Base-by-base conservation (phyloP, 2,888 invertebrate species). In the Tenthredo amoena region DNA sequence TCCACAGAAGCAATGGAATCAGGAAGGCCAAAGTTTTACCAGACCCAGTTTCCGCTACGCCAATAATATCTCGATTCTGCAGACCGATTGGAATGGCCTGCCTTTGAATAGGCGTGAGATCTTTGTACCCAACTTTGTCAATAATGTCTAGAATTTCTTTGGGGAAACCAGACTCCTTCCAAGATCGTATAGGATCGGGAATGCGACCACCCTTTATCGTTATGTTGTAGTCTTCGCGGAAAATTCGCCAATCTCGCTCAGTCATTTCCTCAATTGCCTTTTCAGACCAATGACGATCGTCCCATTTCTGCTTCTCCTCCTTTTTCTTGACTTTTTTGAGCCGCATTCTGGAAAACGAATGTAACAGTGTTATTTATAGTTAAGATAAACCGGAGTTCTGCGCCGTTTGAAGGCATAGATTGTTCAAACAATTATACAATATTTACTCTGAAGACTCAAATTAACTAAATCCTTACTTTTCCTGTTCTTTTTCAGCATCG, bases 221-320 rank as follows among this genome's bases (percentile, higher is more conserved):
- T 84, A 99, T 99, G 92, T 99, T 99, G 93, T 99, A 99, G 94
- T 99, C 99, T 94, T 99, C 99, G 88, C 99, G 96, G 93, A 99
- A 99, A 91, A 99, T 99, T 93, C 99, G 96, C 99, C 99, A 99
- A 95, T 99, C 99, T 90, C 99, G 95, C 93, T 99, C 99, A 0
- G 98, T 98, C 99, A 99, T 99, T 94, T 99, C 99, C 83, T 96
- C 96, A 0, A 97, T 94, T 12, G 96, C 96, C 93, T 99, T 99
- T 91, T 99, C 99, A 4, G 98, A 97, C 99, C 99, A 99, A 93
- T 99, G 99, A 6, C 99, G 96, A 93, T 99, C 99, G 94, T 99
- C 99, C 98, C 98, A 99, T 91, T 98, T 97, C 92, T 99, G 99
- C 94, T 99, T 99, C 88, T 99, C 99, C 94, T 99, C 99, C 93